phyloP scores from a whole-genome alignment of 2,888 invertebrate species.

The Leptopilina syphax region DNA sequence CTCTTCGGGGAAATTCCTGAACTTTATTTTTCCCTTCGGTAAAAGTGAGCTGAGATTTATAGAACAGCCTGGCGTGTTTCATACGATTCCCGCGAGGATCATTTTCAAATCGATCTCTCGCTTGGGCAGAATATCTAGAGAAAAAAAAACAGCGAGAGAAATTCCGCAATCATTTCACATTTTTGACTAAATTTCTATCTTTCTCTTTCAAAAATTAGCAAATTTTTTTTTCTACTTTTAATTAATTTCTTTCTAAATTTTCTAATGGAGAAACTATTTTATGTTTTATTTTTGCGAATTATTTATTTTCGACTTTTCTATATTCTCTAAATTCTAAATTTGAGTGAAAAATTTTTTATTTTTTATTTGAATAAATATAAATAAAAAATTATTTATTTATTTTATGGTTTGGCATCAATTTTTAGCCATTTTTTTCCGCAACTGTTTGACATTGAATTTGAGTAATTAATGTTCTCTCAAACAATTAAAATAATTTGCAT shows the following conservation, averaged over 20 bases:
- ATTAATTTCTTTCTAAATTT: too few relatives aligned
- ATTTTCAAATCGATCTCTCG: slow-evolving; percentile 21
- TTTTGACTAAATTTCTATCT: background rate
- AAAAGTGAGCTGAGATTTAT: slow-evolving; percentile 27
- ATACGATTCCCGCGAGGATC: slow-evolving; percentile 22
- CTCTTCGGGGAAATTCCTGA: slow-evolving; percentile 33
- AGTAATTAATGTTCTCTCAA: background rate
- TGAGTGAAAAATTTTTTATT: too few relatives aligned
- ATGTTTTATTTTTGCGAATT: too few relatives aligned
- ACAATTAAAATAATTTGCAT: background rate
- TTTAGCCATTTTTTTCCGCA: too few relatives aligned
- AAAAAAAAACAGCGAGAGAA: background rate
- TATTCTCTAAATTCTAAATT: too few relatives aligned
- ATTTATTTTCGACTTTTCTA: too few relatives aligned
- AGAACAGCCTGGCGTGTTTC: slow-evolving; percentile 14
- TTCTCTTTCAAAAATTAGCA: background rate
- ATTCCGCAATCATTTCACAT: background rate
- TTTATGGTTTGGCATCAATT: too few relatives aligned
- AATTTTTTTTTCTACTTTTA: too few relatives aligned
- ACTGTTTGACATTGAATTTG: background rate
- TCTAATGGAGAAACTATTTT: too few relatives aligned
- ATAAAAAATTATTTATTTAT: too few relatives aligned
- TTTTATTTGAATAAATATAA: too few relatives aligned
- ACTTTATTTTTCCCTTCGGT: slow-evolving; percentile 32
- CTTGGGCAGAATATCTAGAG: background rate